These are phyloP conservation scores for Pedionomus torquatus DNA, from an alignment of 2,113 vertebrate species.

Conservation along the genomic window DNA sequence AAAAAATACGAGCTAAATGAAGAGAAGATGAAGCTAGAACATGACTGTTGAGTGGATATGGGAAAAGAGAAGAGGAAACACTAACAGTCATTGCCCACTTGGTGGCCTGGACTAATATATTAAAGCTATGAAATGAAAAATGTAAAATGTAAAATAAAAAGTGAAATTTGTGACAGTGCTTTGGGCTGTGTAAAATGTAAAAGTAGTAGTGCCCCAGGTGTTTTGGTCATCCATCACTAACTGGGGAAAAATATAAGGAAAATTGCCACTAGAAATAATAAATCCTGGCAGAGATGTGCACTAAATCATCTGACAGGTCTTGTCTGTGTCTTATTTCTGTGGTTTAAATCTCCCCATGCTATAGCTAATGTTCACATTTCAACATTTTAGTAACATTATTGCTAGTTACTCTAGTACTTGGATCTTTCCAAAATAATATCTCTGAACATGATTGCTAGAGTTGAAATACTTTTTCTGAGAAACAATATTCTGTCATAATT, in stretches of 20 bases:
- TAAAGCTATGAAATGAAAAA: not conserved
- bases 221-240: not conserved
- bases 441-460: not conserved
- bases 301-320: not conserved
- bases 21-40: not conserved
- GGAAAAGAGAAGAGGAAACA: not conserved
- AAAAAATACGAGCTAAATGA: not conserved
- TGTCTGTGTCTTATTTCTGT: not conserved
- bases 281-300: not conserved
- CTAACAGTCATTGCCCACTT: not conserved
- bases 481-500: not conserved
- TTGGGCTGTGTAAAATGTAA: not conserved
- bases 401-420: not conserved
- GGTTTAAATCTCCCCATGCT: not conserved
- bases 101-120: not conserved
- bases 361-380: not conserved
- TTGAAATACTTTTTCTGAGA: not conserved
- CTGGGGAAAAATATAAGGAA: not conserved
- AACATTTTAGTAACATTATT: not conserved
- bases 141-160: not conserved
- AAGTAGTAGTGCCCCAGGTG: not conserved
- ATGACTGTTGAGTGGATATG: not conserved
- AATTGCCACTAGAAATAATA: not conserved
- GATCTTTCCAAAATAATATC: not conserved
- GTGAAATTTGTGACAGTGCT: not conserved